A percentile compares a stretch with the other conserved stretches of the same genome.
Conservation (phyloP, 1,140 invertebrate species). For the Arctopsyche grandis region DNA sequence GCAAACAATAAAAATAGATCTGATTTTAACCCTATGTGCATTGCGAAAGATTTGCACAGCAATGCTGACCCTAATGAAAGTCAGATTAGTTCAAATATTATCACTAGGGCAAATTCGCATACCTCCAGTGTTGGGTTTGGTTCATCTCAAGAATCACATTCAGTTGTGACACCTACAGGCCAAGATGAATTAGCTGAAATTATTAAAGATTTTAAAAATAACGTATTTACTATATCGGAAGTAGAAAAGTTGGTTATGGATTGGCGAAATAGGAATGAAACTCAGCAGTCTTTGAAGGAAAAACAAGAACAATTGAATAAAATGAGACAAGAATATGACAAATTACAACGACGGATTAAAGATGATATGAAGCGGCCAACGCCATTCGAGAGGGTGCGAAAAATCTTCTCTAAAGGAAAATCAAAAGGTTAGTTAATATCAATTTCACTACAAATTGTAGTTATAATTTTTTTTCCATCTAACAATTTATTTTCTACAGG, state of each 20-base stretch:
- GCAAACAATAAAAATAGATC: conserved; percentile 10
- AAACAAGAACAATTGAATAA: conserved; percentile 83
- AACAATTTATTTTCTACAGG: conserved; percentile 55
- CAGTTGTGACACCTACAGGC: conserved; percentile 57
- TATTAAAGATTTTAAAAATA: conserved; percentile 90
- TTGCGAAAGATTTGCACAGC: conserved; percentile 61
- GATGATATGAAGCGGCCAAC: conserved; percentile 77
- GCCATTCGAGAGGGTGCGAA: conserved; percentile 80
- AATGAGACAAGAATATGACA: conserved; percentile 83
- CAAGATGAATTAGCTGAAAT: conserved; percentile 86
- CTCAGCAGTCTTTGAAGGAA: conserved; percentile 84
- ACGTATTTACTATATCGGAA: conserved; percentile 84
- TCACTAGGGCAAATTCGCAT: background rate
- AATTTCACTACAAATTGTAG: no score
- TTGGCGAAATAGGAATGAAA: conserved; percentile 86
- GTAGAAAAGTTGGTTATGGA: conserved; percentile 85
- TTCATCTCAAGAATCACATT: conserved; percentile 43
- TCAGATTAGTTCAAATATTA: conserved; percentile 38
- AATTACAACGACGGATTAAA: conserved; percentile 80
- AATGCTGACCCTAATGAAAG: conserved; percentile 40
- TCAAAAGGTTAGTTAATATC: conserved; percentile 60
- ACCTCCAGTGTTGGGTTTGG: background rate
- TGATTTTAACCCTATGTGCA: conserved; percentile 57
- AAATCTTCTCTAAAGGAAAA: conserved; percentile 77
- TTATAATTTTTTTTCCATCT: no score